Evolutionary conservation across 35 echinoderm and acorn worm species (phyloP), one percentile per base, ranked within the genome.

Genomic region (Anneissia japonica): DNA sequence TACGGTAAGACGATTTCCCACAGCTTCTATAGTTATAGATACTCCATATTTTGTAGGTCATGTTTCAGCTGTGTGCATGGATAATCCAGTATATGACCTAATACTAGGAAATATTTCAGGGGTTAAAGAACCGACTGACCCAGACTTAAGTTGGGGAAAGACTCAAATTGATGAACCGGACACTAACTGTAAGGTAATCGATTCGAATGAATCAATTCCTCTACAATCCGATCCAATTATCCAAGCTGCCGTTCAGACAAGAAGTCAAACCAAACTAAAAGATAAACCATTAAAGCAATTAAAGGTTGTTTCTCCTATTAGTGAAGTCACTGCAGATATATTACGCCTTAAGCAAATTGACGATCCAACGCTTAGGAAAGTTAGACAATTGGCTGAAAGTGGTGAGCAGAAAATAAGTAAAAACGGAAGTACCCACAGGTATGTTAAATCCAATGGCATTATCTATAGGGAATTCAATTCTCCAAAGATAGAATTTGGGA

Each of bases 41-140:
- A 84, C 91, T 11, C 86, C 91, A 32, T 89, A 79, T 85, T 89
- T 77, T 82, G 33, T 38, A 46, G 86, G 86, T 81, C 36, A 77
- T 28, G 43, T 82, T 28, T 38, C 33, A 34, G 86, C 78, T 31
- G 14, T 88, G 86, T 88, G 86, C 45, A 88, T 88, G 86, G 30
- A 32, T 64, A 91, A 86, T 73, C 84, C 89, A 55, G 37, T 91
- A 26, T 91, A 91, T 40, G 83, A 91, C 34, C 28, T 91, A 11
- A 35, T 91, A 37, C 11, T 87, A 77, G 89, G 89, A 45, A 87
- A 86, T 74, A 74, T 91, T 19, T 21, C n/a, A 56, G 83, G 84
- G 17, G 89, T 75, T 14, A 29, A 77, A 32, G 75, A 84, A 39
- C 36, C 82, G 17, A 40, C 33, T 28, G 83, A 85, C 37, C 88